A percentile compares a stretch with the other conserved stretches of the same genome.
phyloP scores from a whole-genome alignment of 2,797 vertebrate species.

The Monodelphis domestica region DNA sequence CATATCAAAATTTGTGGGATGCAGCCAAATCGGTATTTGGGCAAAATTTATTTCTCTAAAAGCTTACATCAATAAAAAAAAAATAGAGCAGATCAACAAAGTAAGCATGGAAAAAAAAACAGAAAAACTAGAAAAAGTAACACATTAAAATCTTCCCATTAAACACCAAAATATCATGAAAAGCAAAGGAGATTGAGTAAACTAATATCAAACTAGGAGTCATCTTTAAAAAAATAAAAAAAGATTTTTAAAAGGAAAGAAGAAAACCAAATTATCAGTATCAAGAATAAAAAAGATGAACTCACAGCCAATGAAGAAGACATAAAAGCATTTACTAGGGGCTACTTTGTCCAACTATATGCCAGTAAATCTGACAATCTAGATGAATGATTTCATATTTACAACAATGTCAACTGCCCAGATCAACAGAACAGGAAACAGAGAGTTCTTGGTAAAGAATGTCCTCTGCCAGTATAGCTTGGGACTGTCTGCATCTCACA shows the following conservation, averaged over 20 bases:
- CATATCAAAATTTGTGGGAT: not conserved
- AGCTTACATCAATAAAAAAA: not conserved
- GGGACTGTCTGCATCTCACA: too few relatives aligned
- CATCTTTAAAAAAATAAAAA: too few relatives aligned
- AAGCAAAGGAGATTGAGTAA: not conserved
- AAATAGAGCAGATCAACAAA: not conserved
- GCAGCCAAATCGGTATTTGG: not conserved
- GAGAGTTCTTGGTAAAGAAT: not conserved
- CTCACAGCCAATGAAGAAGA: not conserved
- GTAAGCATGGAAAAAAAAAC: not conserved
- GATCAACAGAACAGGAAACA: not conserved
- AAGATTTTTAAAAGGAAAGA: not conserved
- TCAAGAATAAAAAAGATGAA: not conserved
- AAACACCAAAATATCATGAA: not conserved
- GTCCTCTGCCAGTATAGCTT: not conserved
- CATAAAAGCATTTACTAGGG: not conserved
- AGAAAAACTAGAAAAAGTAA: not conserved
- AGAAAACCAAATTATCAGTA: not conserved
- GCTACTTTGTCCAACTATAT: not conserved
- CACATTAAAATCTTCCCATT: not conserved
- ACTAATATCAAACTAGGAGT: not conserved
- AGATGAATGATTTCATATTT: not conserved
- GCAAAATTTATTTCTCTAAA: not conserved
- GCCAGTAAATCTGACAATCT: not conserved
- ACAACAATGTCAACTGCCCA: not conserved